Percentiles rank a stretch among this genome's conserved stretches.
Evolutionary conservation across 2,113 vertebrate genomes (phyloP).

Genomic region (Scalopus aquaticus): DNA sequence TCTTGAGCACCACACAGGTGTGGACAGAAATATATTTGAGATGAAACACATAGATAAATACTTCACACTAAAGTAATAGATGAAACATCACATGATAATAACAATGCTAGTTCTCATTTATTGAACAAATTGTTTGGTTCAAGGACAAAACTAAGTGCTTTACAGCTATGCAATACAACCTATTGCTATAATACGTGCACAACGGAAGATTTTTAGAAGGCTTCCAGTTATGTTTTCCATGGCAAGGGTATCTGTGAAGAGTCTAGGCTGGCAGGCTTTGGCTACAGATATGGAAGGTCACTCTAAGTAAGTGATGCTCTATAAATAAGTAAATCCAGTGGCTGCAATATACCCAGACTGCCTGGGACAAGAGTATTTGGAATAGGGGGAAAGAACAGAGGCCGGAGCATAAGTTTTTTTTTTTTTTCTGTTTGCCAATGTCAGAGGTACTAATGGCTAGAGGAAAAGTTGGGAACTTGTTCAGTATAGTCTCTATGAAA

Average conservation of each 20-base stretch:
- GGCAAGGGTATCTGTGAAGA: neutral
- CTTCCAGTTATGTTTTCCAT: neutral
- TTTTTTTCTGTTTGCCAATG: neutral
- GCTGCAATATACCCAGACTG: neutral
- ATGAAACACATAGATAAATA: neutral
- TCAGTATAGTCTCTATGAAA: neutral
- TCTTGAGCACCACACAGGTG: neutral
- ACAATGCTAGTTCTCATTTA: neutral
- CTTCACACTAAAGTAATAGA: neutral
- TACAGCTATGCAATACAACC: neutral
- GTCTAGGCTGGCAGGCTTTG: neutral
- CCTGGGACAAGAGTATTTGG: neutral
- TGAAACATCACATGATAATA: neutral
- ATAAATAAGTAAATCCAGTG: neutral
- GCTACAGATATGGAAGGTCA: neutral
- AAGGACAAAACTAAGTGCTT: neutral
- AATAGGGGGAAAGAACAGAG: neutral
- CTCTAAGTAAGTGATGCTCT: neutral
- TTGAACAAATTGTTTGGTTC: neutral
- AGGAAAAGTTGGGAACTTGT: neutral
- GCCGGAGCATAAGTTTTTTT: neutral
- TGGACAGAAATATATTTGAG: neutral
- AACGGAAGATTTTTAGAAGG: neutral
- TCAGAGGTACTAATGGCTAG: neutral
- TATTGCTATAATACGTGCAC: neutral